Evolutionary conservation across 2,797 vertebrate genomes (phyloP), one percentile per base, ranked within the genome.

Genomic region (Mionectes olivaceus): DNA sequence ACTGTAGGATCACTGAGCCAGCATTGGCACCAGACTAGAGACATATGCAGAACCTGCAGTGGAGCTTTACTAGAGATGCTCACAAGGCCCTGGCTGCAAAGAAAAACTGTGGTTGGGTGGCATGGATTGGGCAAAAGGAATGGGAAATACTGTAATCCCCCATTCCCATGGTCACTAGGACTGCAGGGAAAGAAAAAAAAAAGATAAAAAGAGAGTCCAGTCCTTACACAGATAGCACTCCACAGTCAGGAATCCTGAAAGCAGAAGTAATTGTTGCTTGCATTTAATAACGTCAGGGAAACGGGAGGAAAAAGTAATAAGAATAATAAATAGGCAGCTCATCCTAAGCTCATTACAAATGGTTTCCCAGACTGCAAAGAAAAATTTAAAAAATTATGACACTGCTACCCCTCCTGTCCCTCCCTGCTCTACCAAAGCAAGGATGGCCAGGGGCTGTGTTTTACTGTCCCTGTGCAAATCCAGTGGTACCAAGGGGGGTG

Each of bases 261-360:
- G 55, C n/a, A 68, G 24, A 89, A 65, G 11, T 59, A 65, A 71
- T 9, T 71, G 25, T 32, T n/a, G 50, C n/a, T 68, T 57, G 30
- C n/a, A 75, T 71, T 80, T 49, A 64, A 43, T 16, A 56, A 43
- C 2, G 4, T 32, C 13, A 64, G 7, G 9, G 28, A 37, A 61
- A 61, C 2, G 5, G 10, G 16, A 1, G 9, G 9, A 28, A 50
- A 22, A 64, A 2, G 2, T 7, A 44, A 1, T 15, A 69, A 35
- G 9, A 69, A 44, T 25, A 57, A 3, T 56, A 80, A 49, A 27
- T 6, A 60, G n/a, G 67, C 43, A 84, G 14, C 23, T 87, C 37
- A 49, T 63, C 22, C 28, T 64, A 53, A 55, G 0, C 13, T 64
- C 41, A 89, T 60, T 22, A 81, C 46, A 71, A 39, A 52, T 1